phyloP scores from a whole-genome alignment of 1,140 invertebrate species.

The Oryctes rhinoceros region DNA sequence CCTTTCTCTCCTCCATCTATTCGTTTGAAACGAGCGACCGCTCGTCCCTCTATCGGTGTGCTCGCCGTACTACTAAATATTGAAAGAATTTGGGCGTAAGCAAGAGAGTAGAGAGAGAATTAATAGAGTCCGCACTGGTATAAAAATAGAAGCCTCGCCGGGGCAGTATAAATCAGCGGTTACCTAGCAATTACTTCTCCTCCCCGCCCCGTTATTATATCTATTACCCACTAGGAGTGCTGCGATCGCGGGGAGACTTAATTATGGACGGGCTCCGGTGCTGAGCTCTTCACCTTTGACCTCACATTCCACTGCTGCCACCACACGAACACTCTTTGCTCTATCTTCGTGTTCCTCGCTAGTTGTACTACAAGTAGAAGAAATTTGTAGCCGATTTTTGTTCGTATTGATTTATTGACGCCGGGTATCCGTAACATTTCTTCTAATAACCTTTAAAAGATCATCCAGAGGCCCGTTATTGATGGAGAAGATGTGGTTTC shows the following conservation, averaged over 20 bases:
- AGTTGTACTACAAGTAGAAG: constrained; percentile 38
- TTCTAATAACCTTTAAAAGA: constrained; percentile 39
- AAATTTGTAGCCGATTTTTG: constrained; percentile 39
- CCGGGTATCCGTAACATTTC: constrained; percentile 31
- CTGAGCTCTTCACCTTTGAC: constrained; percentile 59
- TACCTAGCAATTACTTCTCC: constrained; percentile 59
- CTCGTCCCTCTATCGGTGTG: constrained; percentile 28
- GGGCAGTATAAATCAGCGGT: constrained; percentile 58
- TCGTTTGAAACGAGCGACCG: not conserved
- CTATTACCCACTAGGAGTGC: constrained; percentile 60
- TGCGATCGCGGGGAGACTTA: constrained; percentile 59
- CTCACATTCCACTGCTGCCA: constrained; percentile 55
- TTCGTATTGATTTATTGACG: constrained; percentile 33
- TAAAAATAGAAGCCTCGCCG: constrained; percentile 49
- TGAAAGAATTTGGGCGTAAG: constrained; percentile 46
- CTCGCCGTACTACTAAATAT: constrained; percentile 38
- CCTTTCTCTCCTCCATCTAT: constrained; percentile 11
- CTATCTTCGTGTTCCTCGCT: constrained; percentile 40
- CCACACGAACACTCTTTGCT: constrained; percentile 41
- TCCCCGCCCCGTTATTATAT: constrained; percentile 61
- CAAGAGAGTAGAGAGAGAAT: constrained; percentile 44
- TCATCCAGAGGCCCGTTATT: constrained; percentile 23
- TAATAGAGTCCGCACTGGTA: constrained; percentile 47
- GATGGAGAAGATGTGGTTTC: constrained; percentile 28
- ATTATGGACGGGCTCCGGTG: constrained; percentile 58